Evolutionary conservation across 2,888 invertebrate genomes (phyloP).

Genomic region (Crocallis elinguaria): DNA sequence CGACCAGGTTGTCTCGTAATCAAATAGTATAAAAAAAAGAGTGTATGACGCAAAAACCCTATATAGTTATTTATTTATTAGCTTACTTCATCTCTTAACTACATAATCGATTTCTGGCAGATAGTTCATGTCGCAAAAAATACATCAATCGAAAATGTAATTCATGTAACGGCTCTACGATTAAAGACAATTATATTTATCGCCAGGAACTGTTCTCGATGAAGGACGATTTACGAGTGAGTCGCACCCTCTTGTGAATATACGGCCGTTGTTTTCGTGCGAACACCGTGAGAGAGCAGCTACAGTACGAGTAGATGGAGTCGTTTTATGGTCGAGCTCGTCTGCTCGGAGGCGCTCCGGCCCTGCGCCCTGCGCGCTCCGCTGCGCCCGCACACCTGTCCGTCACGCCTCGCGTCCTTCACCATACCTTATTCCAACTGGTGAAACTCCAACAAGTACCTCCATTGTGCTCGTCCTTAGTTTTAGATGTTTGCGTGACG

Average conservation of each 20-base stretch:
- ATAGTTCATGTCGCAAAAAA: no score
- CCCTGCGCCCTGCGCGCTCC: constrained; percentile 39
- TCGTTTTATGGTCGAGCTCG: constrained; percentile 22
- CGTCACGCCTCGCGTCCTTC: constrained; percentile 44
- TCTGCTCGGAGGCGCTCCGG: constrained; percentile 32
- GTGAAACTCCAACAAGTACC: constrained; percentile 26
- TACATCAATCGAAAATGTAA: background rate
- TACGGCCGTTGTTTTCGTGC: background rate
- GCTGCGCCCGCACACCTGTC: constrained; percentile 50
- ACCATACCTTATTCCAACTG: constrained; percentile 16
- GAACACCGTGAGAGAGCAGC: constrained; percentile 11
- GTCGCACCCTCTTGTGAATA: background rate
- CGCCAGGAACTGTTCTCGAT: constrained; percentile 1
- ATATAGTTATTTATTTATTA: no score
- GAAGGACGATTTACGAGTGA: constrained; percentile 14
- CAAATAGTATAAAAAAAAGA: no score
- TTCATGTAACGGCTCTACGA: background rate
- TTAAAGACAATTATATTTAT: constrained; percentile 3
- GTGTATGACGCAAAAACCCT: no score
- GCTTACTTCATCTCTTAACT: no score
- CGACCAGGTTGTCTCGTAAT: no score
- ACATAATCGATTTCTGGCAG: no score
- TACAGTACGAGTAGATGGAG: background rate
- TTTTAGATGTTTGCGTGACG: constrained; percentile 8
- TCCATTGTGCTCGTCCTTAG: constrained; percentile 5